Percentiles rank a stretch among this genome's conserved stretches.
These are phyloP conservation scores for Vicugna pacos DNA, from an alignment of 2,113 vertebrate species.

Conservation along the genomic window DNA sequence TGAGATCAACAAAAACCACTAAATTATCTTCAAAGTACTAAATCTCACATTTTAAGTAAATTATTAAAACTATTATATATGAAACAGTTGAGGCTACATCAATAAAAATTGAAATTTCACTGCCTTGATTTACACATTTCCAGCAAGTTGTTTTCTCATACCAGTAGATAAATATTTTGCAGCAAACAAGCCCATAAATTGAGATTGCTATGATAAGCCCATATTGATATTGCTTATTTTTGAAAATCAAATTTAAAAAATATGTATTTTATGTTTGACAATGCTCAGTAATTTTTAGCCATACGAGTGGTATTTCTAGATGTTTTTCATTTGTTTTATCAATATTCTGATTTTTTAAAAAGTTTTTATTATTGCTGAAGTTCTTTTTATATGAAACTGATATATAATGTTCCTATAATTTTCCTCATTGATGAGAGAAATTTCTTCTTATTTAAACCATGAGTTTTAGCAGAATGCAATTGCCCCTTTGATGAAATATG, in stretches of 20 bases:
- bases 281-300: constrained; percentile 66
- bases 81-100: constrained; percentile 68
- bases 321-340: constrained; percentile 61
- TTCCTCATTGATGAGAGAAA: constrained; percentile 31
- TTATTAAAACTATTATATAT: constrained; percentile 80
- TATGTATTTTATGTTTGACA: constrained; percentile 66
- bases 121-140: constrained; percentile 76
- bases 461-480: constrained; percentile 37
- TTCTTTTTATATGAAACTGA: constrained; percentile 7
- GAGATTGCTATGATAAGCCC: constrained; percentile 33
- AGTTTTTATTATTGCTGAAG: constrained; percentile 24
- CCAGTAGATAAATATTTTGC: constrained; percentile 73
- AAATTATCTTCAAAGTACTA: constrained; percentile 80
- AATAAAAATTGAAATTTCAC: constrained; percentile 79
- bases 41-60: constrained; percentile 78
- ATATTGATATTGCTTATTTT: constrained; percentile 61
- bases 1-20: constrained; percentile 75
- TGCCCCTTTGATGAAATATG: constrained; percentile 13
- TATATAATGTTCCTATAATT: constrained; percentile 24
- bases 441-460: constrained; percentile 30
- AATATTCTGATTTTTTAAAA: constrained; percentile 42
- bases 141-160: constrained; percentile 70
- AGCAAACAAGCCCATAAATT: constrained; percentile 74
- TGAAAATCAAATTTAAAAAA: not conserved
- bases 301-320: constrained; percentile 34